These are phyloP conservation scores for Achatina immaculata DNA, from an alignment of 1,140 invertebrate species.

Conservation along the genomic window DNA sequence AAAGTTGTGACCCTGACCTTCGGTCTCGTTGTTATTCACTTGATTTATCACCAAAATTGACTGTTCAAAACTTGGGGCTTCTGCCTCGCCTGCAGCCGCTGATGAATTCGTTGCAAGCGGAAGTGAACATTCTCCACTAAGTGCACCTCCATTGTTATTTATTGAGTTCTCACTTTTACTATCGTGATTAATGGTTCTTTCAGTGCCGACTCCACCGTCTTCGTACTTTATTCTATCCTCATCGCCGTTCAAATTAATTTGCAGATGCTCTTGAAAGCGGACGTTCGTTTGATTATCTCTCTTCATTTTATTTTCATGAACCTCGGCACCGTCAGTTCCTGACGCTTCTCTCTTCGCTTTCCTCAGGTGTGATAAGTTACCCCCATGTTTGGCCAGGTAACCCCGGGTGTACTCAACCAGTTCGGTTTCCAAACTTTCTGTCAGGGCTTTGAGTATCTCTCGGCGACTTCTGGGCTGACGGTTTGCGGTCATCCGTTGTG, in stretches of 20 bases:
- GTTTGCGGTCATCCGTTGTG: constrained; percentile 36
- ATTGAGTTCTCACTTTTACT: no score
- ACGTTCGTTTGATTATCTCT: not conserved
- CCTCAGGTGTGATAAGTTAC: not conserved
- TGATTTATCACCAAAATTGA: no score
- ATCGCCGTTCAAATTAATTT: not conserved
- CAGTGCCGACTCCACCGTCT: no score
- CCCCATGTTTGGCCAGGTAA: not conserved
- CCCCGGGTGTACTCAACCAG: constrained; percentile 41
- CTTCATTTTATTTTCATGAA: not conserved
- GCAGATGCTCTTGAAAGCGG: not conserved
- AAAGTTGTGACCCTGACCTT: no score
- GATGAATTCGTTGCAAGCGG: no score
- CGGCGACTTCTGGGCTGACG: constrained; percentile 58
- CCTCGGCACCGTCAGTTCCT: not conserved
- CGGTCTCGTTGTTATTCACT: no score
- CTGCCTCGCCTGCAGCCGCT: no score
- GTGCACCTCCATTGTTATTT: no score
- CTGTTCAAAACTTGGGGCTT: no score
- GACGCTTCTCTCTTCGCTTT: not conserved
- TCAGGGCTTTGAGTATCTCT: constrained; percentile 57
- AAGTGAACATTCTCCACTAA: no score
- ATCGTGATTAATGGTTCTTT: no score
- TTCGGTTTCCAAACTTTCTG: constrained; percentile 61
- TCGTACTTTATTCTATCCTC: not conserved